Conservation (phyloP, 1,140 invertebrate genomes). For the Ceratina calcarata region DNA sequence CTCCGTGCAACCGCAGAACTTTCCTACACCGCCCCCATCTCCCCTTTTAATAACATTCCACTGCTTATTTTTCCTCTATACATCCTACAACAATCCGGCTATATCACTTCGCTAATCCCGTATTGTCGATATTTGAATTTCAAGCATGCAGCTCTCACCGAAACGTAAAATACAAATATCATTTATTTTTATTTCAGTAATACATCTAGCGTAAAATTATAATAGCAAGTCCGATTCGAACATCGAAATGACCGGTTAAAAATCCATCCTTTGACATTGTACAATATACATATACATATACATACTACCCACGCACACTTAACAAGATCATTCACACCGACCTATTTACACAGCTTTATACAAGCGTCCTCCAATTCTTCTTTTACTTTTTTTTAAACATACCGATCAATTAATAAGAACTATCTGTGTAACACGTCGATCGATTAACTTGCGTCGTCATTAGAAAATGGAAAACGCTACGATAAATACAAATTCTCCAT, state of each 20-base stretch:
- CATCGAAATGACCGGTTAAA: conserved; percentile 63
- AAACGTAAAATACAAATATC: conserved; percentile 71
- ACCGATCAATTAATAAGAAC: conserved; percentile 4
- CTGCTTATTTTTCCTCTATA: not conserved
- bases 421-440: not conserved
- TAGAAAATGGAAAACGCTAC: conserved; percentile 36
- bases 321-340: conserved; percentile 55
- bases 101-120: too few relatives aligned
- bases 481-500: not conserved
- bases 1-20: conserved; percentile 16
- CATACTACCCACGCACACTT: not conserved
- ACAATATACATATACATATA: conserved; percentile 48
- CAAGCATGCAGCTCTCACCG: not conserved
- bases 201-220: conserved; percentile 58
- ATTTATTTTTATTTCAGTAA: conserved; percentile 63
- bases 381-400: not conserved
- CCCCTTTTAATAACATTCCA: not conserved
- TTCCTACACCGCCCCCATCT: not conserved
- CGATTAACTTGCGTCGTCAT: not conserved
- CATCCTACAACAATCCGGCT: not conserved
- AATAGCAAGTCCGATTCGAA: conserved; percentile 34
- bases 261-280: conserved; percentile 63
- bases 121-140: too few relatives aligned
- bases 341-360: conserved; percentile 76
- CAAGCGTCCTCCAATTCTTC: conserved; percentile 44